Evolutionary conservation across 2,113 vertebrate genomes (phyloP).

Genomic region (Euleptes europaea): DNA sequence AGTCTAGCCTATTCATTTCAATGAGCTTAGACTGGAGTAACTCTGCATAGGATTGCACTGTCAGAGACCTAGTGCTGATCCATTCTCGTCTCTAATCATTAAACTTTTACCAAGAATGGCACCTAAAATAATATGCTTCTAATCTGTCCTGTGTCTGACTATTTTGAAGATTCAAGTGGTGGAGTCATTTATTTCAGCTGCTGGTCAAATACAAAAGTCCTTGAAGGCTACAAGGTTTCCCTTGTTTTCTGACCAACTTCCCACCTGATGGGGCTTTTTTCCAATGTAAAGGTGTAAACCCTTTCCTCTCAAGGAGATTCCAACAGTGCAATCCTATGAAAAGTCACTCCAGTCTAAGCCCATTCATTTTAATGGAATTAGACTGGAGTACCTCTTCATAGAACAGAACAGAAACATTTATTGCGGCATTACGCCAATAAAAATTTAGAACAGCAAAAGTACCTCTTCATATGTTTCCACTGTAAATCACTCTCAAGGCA

Average conservation of each 20-base stretch:
- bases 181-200: background rate
- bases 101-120: background rate
- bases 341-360: too few species aligned
- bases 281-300: background rate
- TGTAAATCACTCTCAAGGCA: background rate
- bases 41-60: too few species aligned
- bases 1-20: too few species aligned
- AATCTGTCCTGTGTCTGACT: background rate
- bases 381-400: too few species aligned
- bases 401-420: too few species aligned
- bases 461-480: too few species aligned
- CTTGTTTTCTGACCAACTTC: background rate
- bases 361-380: too few species aligned
- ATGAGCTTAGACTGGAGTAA: too few species aligned
- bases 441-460: too few species aligned
- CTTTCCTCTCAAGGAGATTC: background rate
- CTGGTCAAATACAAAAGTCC: background rate
- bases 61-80: background rate
- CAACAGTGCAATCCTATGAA: too few species aligned
- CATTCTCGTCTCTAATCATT: background rate
- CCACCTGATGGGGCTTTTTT: background rate
- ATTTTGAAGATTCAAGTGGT: constrained; percentile 6
- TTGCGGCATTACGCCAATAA: too few species aligned
- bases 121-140: background rate
- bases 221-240: background rate